Base-by-base conservation (phyloP, 2,797 vertebrate species). In the Dryobates pubescens region DNA sequence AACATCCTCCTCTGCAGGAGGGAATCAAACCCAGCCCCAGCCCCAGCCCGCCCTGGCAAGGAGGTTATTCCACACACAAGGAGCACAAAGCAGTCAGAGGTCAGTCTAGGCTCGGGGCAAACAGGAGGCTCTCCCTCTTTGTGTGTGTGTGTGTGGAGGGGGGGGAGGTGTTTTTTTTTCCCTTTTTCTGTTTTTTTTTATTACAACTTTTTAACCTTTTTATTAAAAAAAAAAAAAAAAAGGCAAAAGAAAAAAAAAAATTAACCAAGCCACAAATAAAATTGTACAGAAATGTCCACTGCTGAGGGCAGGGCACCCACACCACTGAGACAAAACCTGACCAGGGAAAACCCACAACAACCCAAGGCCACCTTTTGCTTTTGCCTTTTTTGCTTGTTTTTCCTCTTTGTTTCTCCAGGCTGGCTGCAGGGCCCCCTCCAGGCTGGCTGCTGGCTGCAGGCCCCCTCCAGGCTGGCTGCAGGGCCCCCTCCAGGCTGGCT, bases 211-310 rank as follows among this genome's bases (percentile, higher is more conserved):
- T 96, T 94, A 95, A 69, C 38, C 69, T 94, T 96, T 97, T 96
- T 95, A 93, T 95, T 98, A 98, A 98, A 96, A 97, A 96, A 98
- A 98, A 98, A 98, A 98, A 96, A 97, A 97, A 98, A 98, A 98
- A 96, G 26, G 68, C 51, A 97, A 98, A 98, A 38, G 36, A 97
- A 97, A 98, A 96, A 26, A 34, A 68, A 97, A 98, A 98, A 98
- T 98, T 98, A 97, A 98, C 97, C 98, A 98, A 97, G 98, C 98
- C 98, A 98, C 98, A 98, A 98, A 98, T 96, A 96, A 98, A 97
- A 96, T 96, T 96, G 98, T 98, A 97, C 97, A 98, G 98, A 96
- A 98, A 98, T 94, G 97, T 98, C 97, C 97, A 98, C 98, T 97
- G 98, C 98, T 98, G 98, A 98, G 97, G 94, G 93, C 95, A 98